Conservation (phyloP, 2,797 vertebrate genomes). For the Phaenicophaeus curvirostris region DNA sequence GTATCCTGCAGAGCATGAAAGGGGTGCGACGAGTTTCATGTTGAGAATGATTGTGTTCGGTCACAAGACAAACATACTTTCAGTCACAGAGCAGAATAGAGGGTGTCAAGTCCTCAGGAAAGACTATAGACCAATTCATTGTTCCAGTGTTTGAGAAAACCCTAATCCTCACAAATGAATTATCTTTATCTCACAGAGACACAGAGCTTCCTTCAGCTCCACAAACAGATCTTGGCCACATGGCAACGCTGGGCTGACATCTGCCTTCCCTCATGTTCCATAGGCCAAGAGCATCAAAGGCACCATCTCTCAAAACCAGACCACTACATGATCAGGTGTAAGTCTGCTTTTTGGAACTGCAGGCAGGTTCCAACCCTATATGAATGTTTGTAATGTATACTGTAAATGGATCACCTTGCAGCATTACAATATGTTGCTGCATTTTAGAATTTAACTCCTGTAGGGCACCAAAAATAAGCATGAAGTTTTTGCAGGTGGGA, state of each 20-base stretch:
- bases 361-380: neutral
- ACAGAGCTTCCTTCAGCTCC: neutral
- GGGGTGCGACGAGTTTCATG: accelerated
- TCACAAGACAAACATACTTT: neutral
- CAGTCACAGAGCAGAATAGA: neutral
- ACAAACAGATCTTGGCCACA: neutral
- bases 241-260: neutral
- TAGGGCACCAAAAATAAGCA: accelerated
- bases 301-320: neutral
- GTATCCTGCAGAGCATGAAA: neutral
- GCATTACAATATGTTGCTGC: neutral
- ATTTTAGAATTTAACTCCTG: neutral
- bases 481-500: neutral
- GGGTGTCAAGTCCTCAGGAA: neutral
- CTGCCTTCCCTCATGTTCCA: neutral
- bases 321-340: neutral
- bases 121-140: neutral
- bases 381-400: neutral
- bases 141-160: neutral
- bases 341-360: neutral
- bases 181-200: neutral
- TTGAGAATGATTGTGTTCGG: neutral
- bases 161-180: neutral
- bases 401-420: neutral
- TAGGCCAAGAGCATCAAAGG: neutral